Evolutionary conservation across 2,113 vertebrate genomes (phyloP).

Genomic region (Blennius ocellaris): DNA sequence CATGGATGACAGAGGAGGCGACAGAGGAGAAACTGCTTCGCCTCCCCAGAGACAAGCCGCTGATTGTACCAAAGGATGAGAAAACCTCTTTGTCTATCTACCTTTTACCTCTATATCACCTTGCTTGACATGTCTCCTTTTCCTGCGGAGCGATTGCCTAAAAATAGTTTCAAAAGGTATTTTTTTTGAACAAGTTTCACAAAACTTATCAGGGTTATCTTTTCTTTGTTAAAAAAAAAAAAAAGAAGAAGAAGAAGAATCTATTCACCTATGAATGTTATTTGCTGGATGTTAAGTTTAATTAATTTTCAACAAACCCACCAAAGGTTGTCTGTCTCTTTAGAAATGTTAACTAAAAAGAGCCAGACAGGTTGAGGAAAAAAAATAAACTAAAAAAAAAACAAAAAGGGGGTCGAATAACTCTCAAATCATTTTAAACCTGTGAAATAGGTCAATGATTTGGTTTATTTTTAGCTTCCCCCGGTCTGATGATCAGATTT

Average conservation of each 20-base stretch:
- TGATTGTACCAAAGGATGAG: slow-evolving; percentile 73
- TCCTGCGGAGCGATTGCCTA: slow-evolving; percentile 6
- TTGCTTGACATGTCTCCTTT: slow-evolving; percentile 62
- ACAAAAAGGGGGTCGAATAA: neutral
- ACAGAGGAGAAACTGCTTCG: slow-evolving; percentile 68
- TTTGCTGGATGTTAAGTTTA: slow-evolving; percentile 18
- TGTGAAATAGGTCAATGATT: slow-evolving; percentile 23
- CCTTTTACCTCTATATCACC: slow-evolving; percentile 70
- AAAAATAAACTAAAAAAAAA: neutral
- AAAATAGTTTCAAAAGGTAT: slow-evolving; percentile 44
- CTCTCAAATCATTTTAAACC: slow-evolving; percentile 14
- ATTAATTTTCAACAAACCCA: slow-evolving; percentile 38
- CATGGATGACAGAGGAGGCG: slow-evolving; percentile 60
- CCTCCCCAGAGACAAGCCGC: slow-evolving; percentile 64
- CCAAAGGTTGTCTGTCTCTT: slow-evolving; percentile 25
- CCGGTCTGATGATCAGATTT: slow-evolving; percentile 6
- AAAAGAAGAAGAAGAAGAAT: too few relatives aligned
- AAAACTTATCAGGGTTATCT: slow-evolving; percentile 45
- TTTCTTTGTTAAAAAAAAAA: slow-evolving; percentile 19
- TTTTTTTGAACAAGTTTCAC: slow-evolving; percentile 44
- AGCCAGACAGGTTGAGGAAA: slow-evolving; percentile 10
- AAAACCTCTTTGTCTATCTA: slow-evolving; percentile 52
- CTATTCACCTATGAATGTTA: slow-evolving; percentile 17
- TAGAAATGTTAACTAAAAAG: slow-evolving; percentile 45
- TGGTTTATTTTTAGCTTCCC: slow-evolving; percentile 50